Base-by-base conservation (phyloP, 2,888 invertebrate species). In the Peribatodes rhomboidaria region DNA sequence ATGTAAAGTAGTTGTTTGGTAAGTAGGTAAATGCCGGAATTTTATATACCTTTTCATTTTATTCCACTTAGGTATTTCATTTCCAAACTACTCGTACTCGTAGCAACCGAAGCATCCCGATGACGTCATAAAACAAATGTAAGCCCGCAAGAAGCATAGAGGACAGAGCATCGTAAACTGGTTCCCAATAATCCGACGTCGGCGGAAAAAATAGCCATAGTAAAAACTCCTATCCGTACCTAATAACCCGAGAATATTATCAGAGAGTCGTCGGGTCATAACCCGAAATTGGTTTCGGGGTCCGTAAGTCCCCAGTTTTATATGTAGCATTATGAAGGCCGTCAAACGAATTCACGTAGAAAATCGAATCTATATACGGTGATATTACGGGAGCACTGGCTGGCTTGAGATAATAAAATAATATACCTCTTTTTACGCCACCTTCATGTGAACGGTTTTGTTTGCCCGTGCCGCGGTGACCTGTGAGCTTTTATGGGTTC, bases 281-380 rank as follows among this genome's bases (percentile, higher is more conserved):
- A 94, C 93, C 90, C 89, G 88, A 94, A 94, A 93, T 94, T 93
- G 93, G 93, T 93, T 93, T 92, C 89, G 93, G 93, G 93, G 93
- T 92, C 93, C 92, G 91, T 92, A 92, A 92, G 92, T 88, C 89
- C 91, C 93, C 91, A 91, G 93, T 93, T 94, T 94, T 94, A 94
- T 93, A 93, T 92, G 92, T 93, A 89, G 93, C 93, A 93, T 93
- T 93, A 93, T 93, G 94, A 92, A 92, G 92, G 93, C 93, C 94
- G 94, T 94, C 94, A 94, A 94, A 94, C 92, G 94, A 94, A 93
- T 94, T 94, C 94, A 93, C 93, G 92, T 93, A 94, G 94, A 94
- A 94, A 94, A 94, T 94, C 94, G 94, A 94, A 94, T 94, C 94
- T 93, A 93, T 94, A 94, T 93, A 93, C 92, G 92, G 89, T 86